A percentile compares a stretch with the other conserved stretches of the same genome.
These are phyloP conservation scores for Zosterops lateralis DNA, from an alignment of 2,113 vertebrate genomes.

Conservation along the genomic window DNA sequence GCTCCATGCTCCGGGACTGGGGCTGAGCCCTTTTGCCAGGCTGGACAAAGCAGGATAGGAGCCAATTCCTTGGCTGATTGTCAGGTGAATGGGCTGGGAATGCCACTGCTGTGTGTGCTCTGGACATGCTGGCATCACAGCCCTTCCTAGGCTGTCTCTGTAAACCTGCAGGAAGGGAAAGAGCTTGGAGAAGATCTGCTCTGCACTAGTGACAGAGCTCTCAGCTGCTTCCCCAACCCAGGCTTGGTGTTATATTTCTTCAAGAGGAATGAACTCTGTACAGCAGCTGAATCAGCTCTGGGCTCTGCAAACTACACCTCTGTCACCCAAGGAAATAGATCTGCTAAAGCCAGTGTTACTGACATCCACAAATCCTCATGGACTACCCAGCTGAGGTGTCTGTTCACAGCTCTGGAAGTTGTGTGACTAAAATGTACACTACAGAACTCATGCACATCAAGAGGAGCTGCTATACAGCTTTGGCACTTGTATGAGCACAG, in stretches of 20 bases:
- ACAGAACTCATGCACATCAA: rapidly evolving
- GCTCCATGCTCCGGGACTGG: not conserved
- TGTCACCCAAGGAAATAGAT: not conserved
- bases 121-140: rapidly evolving
- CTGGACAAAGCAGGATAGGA: not conserved
- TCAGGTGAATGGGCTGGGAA: not conserved
- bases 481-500: not conserved
- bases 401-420: not conserved
- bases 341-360: not conserved
- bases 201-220: not conserved
- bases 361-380: not conserved
- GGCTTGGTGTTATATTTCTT: not conserved
- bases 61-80: not conserved
- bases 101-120: not conserved
- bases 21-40: not conserved
- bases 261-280: not conserved
- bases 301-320: not conserved
- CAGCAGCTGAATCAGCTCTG: not conserved
- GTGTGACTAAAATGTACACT: not conserved
- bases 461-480: not conserved
- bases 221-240: not conserved
- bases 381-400: rapidly evolving
- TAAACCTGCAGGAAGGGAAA: not conserved
- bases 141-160: not conserved
- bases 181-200: not conserved